phyloP scores from a whole-genome alignment of 2,888 invertebrate genomes.

The Drosophila kanekoi region DNA sequence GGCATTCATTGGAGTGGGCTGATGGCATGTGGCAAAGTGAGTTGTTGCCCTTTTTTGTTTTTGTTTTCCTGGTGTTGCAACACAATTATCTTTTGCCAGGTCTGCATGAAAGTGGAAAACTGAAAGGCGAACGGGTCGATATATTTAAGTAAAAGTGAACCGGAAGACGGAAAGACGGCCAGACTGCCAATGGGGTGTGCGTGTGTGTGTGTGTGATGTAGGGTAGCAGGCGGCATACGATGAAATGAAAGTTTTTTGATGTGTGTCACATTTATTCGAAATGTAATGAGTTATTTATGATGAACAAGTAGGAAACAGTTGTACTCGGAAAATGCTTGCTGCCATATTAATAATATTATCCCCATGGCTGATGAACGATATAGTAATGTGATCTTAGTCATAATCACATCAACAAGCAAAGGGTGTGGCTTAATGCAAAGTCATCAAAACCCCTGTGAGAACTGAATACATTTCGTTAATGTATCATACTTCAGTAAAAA shows the following conservation, averaged over 20 bases:
- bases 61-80: slow-evolving; percentile 37
- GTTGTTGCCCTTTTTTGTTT: slow-evolving; percentile 22
- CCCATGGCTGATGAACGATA: not conserved
- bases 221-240: not conserved
- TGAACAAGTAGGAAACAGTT: not conserved
- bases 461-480: not conserved
- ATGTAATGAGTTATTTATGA: slow-evolving; percentile 20
- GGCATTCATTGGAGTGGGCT: slow-evolving; percentile 48
- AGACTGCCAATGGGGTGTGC: not conserved
- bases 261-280: slow-evolving; percentile 3
- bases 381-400: not conserved
- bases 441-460: not conserved
- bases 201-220: not conserved
- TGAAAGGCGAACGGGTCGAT: slow-evolving; percentile 10
- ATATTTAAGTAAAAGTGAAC: slow-evolving; percentile 2
- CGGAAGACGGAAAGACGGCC: not conserved
- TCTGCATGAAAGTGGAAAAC: slow-evolving; percentile 12
- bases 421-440: not conserved
- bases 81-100: slow-evolving; percentile 40
- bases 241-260: slow-evolving; percentile 5
- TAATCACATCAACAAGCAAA: slow-evolving; percentile 1
- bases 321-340: not conserved
- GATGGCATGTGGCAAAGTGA: slow-evolving; percentile 30
- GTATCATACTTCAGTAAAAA: too few species aligned
- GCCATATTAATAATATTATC: slow-evolving; percentile 13